Conservation (phyloP, 1,140 invertebrate species). For the Dendrolimus punctatus region DNA sequence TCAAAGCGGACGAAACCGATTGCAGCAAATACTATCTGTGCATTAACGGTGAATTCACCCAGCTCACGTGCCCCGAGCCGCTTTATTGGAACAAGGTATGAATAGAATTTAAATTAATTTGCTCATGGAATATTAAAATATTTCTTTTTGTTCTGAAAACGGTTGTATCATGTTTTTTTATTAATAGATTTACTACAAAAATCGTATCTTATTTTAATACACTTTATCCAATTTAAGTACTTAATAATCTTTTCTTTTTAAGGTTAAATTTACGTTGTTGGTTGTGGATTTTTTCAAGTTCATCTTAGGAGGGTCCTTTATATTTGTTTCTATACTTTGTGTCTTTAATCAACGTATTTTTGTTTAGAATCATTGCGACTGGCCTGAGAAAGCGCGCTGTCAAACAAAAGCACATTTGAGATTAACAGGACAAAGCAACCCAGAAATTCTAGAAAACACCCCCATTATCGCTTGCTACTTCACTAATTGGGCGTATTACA, state of each 20-base stretch:
- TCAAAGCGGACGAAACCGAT: conserved; percentile 76
- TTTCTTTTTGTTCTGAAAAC: no score
- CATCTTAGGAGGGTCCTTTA: neutral
- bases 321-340: neutral
- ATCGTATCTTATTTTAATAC: no score
- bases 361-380: conserved; percentile 81
- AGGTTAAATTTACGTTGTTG: no score
- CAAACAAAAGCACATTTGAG: conserved; percentile 50
- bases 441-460: conserved; percentile 31
- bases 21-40: conserved; percentile 88
- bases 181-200: no score
- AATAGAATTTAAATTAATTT: neutral
- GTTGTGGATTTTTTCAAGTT: no score
- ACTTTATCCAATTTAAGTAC: no score
- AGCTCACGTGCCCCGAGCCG: conserved; percentile 79
- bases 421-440: conserved; percentile 18
- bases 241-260: no score
- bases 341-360: conserved; percentile 4
- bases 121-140: no score
- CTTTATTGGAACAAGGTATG: conserved; percentile 82
- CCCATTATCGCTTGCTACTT: conserved; percentile 82
- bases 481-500: conserved; percentile 83
- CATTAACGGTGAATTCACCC: conserved; percentile 78
- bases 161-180: no score
- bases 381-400: conserved; percentile 81